Evolutionary conservation across 2,113 vertebrate genomes (phyloP), one percentile per base, ranked within the genome.

Genomic region (Leptobrachium ailaonicum): DNA sequence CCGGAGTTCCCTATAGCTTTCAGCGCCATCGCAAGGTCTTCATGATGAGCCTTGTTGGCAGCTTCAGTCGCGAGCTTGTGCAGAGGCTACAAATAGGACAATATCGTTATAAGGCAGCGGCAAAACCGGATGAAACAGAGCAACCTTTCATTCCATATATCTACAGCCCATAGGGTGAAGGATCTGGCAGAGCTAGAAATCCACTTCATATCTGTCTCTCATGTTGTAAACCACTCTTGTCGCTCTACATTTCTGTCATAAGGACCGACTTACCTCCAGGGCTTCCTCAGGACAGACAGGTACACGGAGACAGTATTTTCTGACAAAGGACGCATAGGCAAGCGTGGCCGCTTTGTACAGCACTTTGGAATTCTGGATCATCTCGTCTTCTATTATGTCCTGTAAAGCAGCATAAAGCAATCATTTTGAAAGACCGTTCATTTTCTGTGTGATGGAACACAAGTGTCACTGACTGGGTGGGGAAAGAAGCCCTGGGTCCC

Each of bases 1-100:
- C 93, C 95, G 1, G 95, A 83, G 6, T 96, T 98, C 70, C 93
- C 95, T 58, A 96, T 85, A 79, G 94, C 93, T 84, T 94, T 96
- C 84, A 97, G 87, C 74, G 87, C 86, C 1, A 94, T 78, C 68
- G 92, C 75, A 86, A 95, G 95, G 44, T 93, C 90, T 9, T 87
- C 86, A 66, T 95, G 90, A 1, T 88, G 86, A 81, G 50, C 83
- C 1, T 66, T 91, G 82, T 53, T 90, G 73, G 91, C 77, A 1
- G 89, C 90, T 14, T 94, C 91, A 6, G 50, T 66, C 45, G 92
- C 92, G 76, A 95, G 87, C 76, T 94, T 87, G 66, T 95, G 83
- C 82, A 97, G 83, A 2, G 95, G 95, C 96, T 97, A 66, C 0
- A 81, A 83, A 68, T 85, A 20, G 3, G 68, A 10, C 4, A 5